A percentile compares a stretch with the other conserved stretches of the same genome.
phyloP scores from a whole-genome alignment of 2,888 invertebrate species.

The Eurytoma adleriae region DNA sequence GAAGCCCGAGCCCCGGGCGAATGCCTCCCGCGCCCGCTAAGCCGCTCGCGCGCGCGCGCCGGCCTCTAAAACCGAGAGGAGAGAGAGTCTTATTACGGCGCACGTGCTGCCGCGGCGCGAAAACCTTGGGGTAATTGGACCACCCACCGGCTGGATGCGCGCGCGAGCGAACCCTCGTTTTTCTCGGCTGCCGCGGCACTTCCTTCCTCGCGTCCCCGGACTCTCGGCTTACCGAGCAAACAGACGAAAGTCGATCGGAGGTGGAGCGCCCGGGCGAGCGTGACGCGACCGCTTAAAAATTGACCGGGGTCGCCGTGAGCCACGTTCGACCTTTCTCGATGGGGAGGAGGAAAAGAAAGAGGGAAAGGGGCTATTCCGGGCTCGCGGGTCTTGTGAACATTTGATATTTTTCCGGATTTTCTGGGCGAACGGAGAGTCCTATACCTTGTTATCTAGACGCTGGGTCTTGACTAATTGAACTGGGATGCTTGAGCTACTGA shows the following conservation, averaged over 20 bases:
- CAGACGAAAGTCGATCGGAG: constrained; percentile 44
- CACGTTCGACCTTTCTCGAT: too few species aligned
- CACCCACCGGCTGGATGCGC: constrained; percentile 68
- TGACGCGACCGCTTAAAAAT: neutral
- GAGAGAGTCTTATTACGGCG: constrained; percentile 72
- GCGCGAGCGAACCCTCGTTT: neutral
- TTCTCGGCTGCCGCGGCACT: constrained; percentile 29
- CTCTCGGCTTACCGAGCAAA: constrained; percentile 58
- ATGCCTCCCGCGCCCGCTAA: neutral
- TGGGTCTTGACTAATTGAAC: too few species aligned
- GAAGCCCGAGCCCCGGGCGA: constrained; percentile 65
- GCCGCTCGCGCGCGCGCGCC: neutral
- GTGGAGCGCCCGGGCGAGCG: neutral
- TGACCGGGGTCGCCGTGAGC: too few species aligned
- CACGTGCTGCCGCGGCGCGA: constrained; percentile 72
- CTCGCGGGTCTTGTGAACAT: too few species aligned
- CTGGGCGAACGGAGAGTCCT: too few species aligned
- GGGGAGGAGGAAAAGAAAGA: too few species aligned
- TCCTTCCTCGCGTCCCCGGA: constrained; percentile 27
- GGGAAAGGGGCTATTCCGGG: too few species aligned
- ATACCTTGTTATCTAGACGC: too few species aligned
- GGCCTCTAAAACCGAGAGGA: constrained; percentile 18
- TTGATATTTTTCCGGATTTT: too few species aligned
- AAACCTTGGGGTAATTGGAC: constrained; percentile 75
- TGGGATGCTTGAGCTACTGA: too few species aligned